Evolutionary conservation across 2,113 vertebrate genomes (phyloP).

Genomic region (Abramis brama): DNA sequence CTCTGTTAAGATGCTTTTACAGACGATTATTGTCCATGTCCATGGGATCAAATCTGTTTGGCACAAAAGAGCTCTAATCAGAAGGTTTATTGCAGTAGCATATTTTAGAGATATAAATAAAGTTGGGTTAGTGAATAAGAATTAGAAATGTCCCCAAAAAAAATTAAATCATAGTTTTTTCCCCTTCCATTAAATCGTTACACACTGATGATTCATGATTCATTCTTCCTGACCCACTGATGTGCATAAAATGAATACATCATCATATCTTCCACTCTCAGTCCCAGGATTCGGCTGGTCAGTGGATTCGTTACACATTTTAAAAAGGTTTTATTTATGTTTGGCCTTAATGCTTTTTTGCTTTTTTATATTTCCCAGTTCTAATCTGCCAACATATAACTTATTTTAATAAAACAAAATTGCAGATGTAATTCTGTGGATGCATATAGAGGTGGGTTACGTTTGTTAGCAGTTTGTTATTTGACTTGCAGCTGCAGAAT

Average conservation of each 20-base stretch:
- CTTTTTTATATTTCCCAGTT: not conserved
- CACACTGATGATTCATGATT: not conserved
- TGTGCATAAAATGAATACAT: not conserved
- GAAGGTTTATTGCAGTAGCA: not conserved
- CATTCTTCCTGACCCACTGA: not conserved
- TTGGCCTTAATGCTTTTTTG: not conserved
- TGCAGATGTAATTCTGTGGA: not conserved
- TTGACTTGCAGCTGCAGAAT: not conserved
- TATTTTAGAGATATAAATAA: constrained; percentile 1
- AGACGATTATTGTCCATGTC: constrained; percentile 71
- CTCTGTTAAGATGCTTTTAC: constrained; percentile 75
- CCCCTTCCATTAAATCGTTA: not conserved
- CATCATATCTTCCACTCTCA: not conserved
- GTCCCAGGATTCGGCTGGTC: not conserved
- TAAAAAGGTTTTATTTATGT: too few relatives aligned
- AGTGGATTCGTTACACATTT: not conserved
- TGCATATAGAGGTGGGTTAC: not conserved
- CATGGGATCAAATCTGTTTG: constrained; percentile 62
- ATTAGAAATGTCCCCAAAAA: not conserved
- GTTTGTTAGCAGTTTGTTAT: not conserved
- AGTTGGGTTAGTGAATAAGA: not conserved
- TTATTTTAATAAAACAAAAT: not conserved
- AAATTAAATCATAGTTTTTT: not conserved
- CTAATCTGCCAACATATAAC: not conserved
- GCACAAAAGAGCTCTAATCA: constrained; percentile 59